Evolutionary conservation across 2,113 vertebrate species (phyloP).

Genomic region (Larimichthys crocea): DNA sequence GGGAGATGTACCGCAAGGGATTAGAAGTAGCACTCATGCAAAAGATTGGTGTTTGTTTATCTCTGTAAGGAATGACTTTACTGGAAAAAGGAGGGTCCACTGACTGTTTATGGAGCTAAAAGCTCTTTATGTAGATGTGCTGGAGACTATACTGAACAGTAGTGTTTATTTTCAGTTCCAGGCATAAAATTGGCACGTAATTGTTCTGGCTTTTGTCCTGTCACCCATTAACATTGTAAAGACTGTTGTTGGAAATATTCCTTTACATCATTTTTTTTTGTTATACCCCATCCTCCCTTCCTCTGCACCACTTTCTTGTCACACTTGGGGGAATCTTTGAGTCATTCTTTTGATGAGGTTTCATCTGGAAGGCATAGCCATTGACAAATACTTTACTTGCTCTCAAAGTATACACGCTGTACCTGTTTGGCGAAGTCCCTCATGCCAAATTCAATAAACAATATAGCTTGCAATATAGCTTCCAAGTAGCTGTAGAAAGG

Average conservation of each 20-base stretch:
- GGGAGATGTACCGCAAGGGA: constrained; percentile 35
- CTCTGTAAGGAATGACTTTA: constrained; percentile 61
- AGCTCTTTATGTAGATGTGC: constrained; percentile 69
- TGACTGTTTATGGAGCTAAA: constrained; percentile 77
- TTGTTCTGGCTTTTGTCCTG: constrained; percentile 63
- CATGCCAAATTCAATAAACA: constrained; percentile 26
- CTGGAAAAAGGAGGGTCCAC: constrained; percentile 66
- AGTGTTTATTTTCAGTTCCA: constrained; percentile 78
- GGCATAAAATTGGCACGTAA: constrained; percentile 66
- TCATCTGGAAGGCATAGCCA: constrained; percentile 24
- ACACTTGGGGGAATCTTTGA: constrained; percentile 24
- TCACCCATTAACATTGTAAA: constrained; percentile 58
- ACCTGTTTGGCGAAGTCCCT: not conserved
- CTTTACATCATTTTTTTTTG: constrained; percentile 47
- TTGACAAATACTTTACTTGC: constrained; percentile 22
- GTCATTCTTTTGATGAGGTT: constrained; percentile 49
- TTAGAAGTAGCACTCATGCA: constrained; percentile 61
- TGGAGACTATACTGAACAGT: constrained; percentile 55
- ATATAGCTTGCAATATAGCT: not conserved
- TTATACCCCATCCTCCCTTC: not conserved
- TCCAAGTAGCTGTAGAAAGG: not conserved
- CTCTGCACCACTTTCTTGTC: constrained; percentile 18
- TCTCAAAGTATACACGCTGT: constrained; percentile 5
- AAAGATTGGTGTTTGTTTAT: constrained; percentile 76
- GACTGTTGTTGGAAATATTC: constrained; percentile 56